A percentile compares a stretch with the other conserved stretches of the same genome.
Conservation (phyloP, 1,140 invertebrate genomes). For the Cydia strobilella region DNA sequence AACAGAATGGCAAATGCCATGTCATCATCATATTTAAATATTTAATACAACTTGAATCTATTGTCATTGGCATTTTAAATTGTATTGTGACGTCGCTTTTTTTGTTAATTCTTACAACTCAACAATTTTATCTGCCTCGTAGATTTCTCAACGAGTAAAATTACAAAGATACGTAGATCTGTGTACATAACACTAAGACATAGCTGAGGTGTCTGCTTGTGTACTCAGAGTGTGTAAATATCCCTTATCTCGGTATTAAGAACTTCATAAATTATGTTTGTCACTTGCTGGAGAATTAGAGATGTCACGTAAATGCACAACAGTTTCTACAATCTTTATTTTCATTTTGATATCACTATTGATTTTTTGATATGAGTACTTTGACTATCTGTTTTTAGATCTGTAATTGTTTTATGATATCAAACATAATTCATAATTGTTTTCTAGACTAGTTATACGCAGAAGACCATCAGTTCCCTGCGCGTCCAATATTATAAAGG, state of each 20-base stretch:
- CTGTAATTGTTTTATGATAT: constrained; percentile 26
- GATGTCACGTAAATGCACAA: constrained; percentile 34
- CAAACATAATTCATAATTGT: too few species aligned
- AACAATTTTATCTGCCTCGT: constrained; percentile 62
- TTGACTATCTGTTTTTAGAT: constrained; percentile 17
- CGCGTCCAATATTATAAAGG: too few species aligned
- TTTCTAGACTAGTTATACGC: too few species aligned
- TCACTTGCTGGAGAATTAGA: constrained; percentile 67
- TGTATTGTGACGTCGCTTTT: too few species aligned
- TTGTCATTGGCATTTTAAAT: too few species aligned
- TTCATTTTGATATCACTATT: constrained; percentile 34
- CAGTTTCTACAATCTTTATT: constrained; percentile 33
- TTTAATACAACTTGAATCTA: too few species aligned
- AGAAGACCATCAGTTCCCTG: too few species aligned
- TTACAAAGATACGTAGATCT: constrained; percentile 74
- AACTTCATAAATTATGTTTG: constrained; percentile 80
- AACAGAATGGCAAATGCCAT: too few species aligned
- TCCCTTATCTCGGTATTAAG: constrained; percentile 75
- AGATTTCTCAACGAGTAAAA: constrained; percentile 76
- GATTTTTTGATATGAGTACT: constrained; percentile 22
- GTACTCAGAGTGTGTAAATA: constrained; percentile 74
- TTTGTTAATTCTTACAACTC: constrained; percentile 54
- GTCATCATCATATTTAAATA: too few species aligned
- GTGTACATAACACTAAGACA: constrained; percentile 75
- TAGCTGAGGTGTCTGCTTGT: constrained; percentile 69